Evolutionary conservation across 2,888 invertebrate species (phyloP).

Genomic region (Harpalus rubripes): DNA sequence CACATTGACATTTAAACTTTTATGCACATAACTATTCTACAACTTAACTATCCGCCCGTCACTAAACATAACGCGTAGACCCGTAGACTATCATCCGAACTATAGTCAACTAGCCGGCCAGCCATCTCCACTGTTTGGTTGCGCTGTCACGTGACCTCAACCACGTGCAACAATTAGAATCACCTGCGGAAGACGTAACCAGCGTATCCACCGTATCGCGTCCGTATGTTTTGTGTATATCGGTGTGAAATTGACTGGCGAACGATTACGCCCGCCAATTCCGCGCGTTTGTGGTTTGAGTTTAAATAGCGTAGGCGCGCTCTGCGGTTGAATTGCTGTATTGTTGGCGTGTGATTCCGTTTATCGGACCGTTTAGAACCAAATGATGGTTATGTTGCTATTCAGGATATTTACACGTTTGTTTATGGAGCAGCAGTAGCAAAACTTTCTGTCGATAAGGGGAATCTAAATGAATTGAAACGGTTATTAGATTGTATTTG

Average conservation of each 20-base stretch:
- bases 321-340: constrained; percentile 31
- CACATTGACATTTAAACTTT: too few relatives aligned
- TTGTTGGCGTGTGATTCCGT: constrained; percentile 29
- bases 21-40: too few relatives aligned
- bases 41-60: background rate
- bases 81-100: background rate
- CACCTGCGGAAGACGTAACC: constrained; percentile 21
- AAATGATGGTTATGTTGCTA: constrained; percentile 39
- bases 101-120: background rate
- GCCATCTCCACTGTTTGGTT: background rate
- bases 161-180: constrained; percentile 38
- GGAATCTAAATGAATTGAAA: background rate
- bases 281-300: background rate
- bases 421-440: background rate
- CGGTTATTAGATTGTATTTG: background rate
- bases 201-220: background rate
- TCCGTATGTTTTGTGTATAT: constrained; percentile 16
- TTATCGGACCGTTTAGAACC: constrained; percentile 28
- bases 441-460: background rate
- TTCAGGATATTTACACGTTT: background rate
- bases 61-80: constrained; percentile 4
- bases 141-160: constrained; percentile 11
- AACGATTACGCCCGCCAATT: constrained; percentile 16
- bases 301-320: constrained; percentile 17
- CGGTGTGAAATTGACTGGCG: constrained; percentile 26